A percentile compares a stretch with the other conserved stretches of the same genome.
These are phyloP conservation scores for Reinhardtius hippoglossoides DNA, from an alignment of 2,113 vertebrate species.

Conservation along the genomic window DNA sequence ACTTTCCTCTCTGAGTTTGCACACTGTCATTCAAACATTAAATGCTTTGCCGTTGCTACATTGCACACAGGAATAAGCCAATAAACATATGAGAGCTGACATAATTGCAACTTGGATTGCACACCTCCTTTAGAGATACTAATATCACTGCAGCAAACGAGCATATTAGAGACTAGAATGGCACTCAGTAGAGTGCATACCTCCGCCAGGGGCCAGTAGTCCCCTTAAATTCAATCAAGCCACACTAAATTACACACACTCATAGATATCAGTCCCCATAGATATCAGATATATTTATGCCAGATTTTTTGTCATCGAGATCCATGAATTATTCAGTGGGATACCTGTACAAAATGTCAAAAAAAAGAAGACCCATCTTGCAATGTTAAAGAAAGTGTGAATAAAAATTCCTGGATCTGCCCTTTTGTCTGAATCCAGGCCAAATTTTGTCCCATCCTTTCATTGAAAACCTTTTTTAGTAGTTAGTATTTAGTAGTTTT, in stretches of 20 bases:
- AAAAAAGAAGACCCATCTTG: too few species aligned
- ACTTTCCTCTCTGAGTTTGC: constrained; percentile 25
- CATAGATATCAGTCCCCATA: too few species aligned
- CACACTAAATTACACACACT: too few species aligned
- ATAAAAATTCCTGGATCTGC: too few species aligned
- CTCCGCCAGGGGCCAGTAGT: neutral
- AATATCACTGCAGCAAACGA: constrained; percentile 9
- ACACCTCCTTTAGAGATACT: constrained; percentile 25
- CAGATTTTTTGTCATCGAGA: neutral
- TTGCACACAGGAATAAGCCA: constrained; percentile 20
- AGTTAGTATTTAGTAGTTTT: too few species aligned
- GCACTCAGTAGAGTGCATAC: neutral
- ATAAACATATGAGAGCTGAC: constrained; percentile 1
- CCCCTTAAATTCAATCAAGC: neutral
- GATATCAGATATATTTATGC: neutral
- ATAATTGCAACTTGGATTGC: constrained; percentile 16
- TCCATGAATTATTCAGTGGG: neutral
- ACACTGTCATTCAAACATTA: constrained; percentile 31
- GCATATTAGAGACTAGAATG: neutral
- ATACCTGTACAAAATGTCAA: too few species aligned
- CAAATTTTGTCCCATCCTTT: neutral
- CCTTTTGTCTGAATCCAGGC: too few species aligned
- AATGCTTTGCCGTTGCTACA: neutral
- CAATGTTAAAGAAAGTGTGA: too few species aligned
- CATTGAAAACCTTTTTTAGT: neutral